Conservation (phyloP, 1,140 invertebrate genomes). For the Delia radicum region DNA sequence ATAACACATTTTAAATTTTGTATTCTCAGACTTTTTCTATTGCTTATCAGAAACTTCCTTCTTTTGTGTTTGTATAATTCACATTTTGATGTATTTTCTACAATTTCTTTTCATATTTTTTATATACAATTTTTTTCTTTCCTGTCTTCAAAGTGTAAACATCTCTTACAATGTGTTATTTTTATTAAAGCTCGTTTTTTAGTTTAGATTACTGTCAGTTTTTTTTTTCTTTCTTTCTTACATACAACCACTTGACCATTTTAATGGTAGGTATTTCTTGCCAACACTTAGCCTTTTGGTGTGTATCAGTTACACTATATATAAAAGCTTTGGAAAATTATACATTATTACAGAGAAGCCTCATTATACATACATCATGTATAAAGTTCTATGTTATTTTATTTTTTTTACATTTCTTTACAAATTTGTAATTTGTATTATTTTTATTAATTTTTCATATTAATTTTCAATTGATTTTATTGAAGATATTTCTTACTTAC, state of each 20-base stretch:
- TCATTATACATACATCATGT: too few species aligned
- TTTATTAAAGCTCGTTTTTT: too few species aligned
- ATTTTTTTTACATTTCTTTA: too few species aligned
- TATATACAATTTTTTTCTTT: neutral
- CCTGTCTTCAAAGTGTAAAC: neutral
- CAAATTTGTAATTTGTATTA: too few species aligned
- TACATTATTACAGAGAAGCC: neutral
- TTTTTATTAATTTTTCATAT: too few species aligned
- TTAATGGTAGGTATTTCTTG: neutral
- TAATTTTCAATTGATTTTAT: too few species aligned
- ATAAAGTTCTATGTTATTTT: too few species aligned
- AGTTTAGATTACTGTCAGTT: too few species aligned
- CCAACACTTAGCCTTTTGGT: neutral
- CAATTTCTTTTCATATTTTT: neutral
- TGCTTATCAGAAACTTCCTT: neutral
- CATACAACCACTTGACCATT: neutral
- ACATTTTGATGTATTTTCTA: neutral
- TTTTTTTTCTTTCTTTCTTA: too few species aligned
- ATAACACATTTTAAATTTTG: neutral
- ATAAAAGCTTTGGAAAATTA: neutral
- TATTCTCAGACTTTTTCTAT: neutral
- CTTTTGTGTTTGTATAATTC: neutral
- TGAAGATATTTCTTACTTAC: too few species aligned
- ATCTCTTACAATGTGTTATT: neutral
- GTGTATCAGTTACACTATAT: slow-evolving; percentile 3